phyloP scores from a whole-genome alignment of 2,888 invertebrate species.

The Blastobasis adustella region DNA sequence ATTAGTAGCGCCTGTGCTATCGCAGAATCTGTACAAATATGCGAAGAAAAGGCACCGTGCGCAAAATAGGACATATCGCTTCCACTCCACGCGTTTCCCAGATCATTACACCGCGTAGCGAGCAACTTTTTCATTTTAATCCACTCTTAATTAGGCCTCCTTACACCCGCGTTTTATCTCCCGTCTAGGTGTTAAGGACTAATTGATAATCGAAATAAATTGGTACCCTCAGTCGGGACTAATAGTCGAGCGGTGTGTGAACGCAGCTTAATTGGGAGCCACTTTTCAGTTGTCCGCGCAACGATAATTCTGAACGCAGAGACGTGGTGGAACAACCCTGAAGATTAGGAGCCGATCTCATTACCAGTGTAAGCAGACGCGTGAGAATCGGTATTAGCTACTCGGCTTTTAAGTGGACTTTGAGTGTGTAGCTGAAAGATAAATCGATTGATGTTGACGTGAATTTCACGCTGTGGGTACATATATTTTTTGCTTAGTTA shows the following conservation, averaged over 20 bases:
- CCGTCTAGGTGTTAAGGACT: conserved; percentile 58
- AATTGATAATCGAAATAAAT: conserved; percentile 63
- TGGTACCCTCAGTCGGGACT: conserved; percentile 40
- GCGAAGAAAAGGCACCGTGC: too few species aligned
- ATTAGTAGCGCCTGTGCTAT: too few species aligned
- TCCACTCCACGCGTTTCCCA: conserved; percentile 26
- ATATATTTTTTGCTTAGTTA: too few species aligned
- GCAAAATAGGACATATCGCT: conserved; percentile 38
- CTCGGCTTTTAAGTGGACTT: too few species aligned
- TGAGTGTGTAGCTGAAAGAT: too few species aligned
- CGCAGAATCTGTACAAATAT: too few species aligned
- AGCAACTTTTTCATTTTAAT: conserved; percentile 57
- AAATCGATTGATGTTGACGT: too few species aligned
- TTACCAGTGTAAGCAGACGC: conserved; percentile 25
- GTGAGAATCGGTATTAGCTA: too few species aligned
- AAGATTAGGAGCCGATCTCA: conserved; percentile 54
- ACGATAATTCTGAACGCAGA: conserved; percentile 20
- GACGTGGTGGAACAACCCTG: conserved; percentile 34
- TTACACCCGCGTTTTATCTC: conserved; percentile 44
- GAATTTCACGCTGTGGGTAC: too few species aligned
- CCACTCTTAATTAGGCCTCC: conserved; percentile 52
- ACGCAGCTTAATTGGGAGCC: conserved; percentile 52
- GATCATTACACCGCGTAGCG: conserved; percentile 46
- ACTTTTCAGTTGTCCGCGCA: conserved; percentile 59
- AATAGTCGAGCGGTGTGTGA: conserved; percentile 48